phyloP scores from a whole-genome alignment of 2,113 vertebrate genomes.

The Equus przewalskii region DNA sequence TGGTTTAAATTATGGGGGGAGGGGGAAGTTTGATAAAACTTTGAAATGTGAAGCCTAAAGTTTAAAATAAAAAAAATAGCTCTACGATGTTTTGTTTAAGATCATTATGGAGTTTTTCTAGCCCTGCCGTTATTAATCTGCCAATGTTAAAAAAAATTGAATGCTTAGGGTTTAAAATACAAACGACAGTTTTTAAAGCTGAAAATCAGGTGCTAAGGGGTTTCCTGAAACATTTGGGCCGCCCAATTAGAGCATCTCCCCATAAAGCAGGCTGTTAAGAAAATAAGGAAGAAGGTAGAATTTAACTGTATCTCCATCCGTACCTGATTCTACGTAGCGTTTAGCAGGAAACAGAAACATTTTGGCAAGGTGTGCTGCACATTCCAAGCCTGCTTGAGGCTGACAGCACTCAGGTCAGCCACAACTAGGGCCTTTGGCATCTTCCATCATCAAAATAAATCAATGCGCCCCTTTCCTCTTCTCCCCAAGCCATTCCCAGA shows the following conservation, averaged over 20 bases:
- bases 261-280: slow-evolving; percentile 8
- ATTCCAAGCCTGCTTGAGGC: neutral
- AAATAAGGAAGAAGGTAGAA: slow-evolving; percentile 24
- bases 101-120: slow-evolving; percentile 37
- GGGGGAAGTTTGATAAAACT: slow-evolving; percentile 79
- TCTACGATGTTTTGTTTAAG: neutral
- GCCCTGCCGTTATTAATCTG: slow-evolving; percentile 59
- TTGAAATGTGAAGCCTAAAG: slow-evolving; percentile 79
- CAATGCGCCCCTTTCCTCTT: neutral
- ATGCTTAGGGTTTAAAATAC: slow-evolving; percentile 66
- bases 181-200: slow-evolving; percentile 63
- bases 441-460: slow-evolving; percentile 62
- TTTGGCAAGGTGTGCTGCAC: neutral
- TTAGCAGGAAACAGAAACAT: slow-evolving; percentile 32
- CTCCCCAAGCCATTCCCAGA: slow-evolving; percentile 59
- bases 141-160: slow-evolving; percentile 56
- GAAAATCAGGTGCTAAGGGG: slow-evolving; percentile 68
- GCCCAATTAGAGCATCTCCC: neutral
- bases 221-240: slow-evolving; percentile 51
- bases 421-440: neutral
- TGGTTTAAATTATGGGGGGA: slow-evolving; percentile 78
- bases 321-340: neutral
- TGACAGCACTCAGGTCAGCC: neutral
- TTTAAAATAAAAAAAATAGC: slow-evolving; percentile 62
- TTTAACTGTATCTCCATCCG: neutral